Evolutionary conservation across 1,140 invertebrate species (phyloP), one percentile per base, ranked within the genome.

Genomic region (Drosophila pectinifera): DNA sequence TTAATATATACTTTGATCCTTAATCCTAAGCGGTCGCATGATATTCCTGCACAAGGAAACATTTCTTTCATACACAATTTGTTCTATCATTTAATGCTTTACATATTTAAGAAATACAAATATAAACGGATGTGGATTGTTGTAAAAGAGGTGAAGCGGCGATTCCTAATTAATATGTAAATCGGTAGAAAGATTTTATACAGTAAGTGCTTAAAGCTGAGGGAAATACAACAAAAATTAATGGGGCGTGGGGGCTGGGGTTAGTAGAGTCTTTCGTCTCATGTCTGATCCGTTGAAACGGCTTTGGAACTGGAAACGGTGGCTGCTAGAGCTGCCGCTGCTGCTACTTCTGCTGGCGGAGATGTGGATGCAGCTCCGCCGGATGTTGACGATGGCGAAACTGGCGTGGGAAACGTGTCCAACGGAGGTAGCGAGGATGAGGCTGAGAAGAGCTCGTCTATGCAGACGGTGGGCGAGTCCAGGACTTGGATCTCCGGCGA

Each of bases 391-490:
- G 51, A 28, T 14, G 39, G 39, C 20, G 38, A 54, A 16, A 22
- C 39, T 4, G 41, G 22, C 6, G 24, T 14, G 16, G 59, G 59
- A 22, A 58, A 63, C 1, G 54, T 16, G 14, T 70, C 63, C 46
- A 72, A 14, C 10, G 68, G 36, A 38, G 70, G 45, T 46, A 46
- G 31, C 13, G 48, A 51, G 5, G 55, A 72, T 5, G 68, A 55
- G 49, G 63, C 42, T 20, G 67, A 46, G 18, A 31, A 22, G 5
- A 69, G 6, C 14, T 61, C 54, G 31, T 73, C 70, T 14, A 73
- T 53, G 31, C 67, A 72, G 34, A 59, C 70, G 46, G 38, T 72
- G 31, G 31, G 18, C 4, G 55, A 51, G 34, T 58, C 70, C 13
- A 61, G 14, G 11, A 18, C 34, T 41, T 38, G 46, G 13, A 41